Conservation (phyloP, 2,888 invertebrate species). For the Petrolisthes manimaculis region DNA sequence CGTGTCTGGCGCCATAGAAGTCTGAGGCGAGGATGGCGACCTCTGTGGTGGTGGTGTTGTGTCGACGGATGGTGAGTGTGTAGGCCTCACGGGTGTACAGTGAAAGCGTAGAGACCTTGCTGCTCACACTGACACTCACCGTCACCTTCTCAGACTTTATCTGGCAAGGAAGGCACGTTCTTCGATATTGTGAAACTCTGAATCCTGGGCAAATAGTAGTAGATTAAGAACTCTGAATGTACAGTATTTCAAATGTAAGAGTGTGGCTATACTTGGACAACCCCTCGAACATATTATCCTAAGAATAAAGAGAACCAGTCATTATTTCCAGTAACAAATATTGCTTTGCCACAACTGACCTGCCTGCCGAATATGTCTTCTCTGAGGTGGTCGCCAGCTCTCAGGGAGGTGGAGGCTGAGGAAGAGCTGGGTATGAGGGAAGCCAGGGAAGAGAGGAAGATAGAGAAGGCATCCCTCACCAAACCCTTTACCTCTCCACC, state of each 20-base stretch:
- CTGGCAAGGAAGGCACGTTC: not conserved
- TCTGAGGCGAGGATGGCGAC: conserved; percentile 28
- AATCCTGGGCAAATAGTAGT: not conserved
- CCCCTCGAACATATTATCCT: too few species aligned
- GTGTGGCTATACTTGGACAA: too few species aligned
- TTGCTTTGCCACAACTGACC: conserved; percentile 12
- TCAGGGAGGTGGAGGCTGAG: not conserved
- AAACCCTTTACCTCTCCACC: conserved; percentile 20
- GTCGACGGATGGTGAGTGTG: conserved; percentile 32
- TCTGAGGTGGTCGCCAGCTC: not conserved
- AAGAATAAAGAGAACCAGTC: too few species aligned
- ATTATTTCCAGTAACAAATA: not conserved
- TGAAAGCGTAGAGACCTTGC: conserved; percentile 13
- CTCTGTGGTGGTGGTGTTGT: not conserved
- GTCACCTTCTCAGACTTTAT: conserved; percentile 7
- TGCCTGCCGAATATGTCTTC: not conserved
- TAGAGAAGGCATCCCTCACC: conserved; percentile 26
- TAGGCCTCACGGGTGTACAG: conserved; percentile 44
- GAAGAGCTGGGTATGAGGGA: not conserved
- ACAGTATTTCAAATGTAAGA: not conserved
- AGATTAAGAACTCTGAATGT: not conserved
- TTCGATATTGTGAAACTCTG: not conserved
- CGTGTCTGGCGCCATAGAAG: conserved; percentile 83
- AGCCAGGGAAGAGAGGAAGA: conserved; percentile 25
- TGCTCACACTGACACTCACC: conserved; percentile 18